phyloP scores from a whole-genome alignment of 35 echinoderm and acorn worm genomes.

The Stichopus chloronotus region DNA sequence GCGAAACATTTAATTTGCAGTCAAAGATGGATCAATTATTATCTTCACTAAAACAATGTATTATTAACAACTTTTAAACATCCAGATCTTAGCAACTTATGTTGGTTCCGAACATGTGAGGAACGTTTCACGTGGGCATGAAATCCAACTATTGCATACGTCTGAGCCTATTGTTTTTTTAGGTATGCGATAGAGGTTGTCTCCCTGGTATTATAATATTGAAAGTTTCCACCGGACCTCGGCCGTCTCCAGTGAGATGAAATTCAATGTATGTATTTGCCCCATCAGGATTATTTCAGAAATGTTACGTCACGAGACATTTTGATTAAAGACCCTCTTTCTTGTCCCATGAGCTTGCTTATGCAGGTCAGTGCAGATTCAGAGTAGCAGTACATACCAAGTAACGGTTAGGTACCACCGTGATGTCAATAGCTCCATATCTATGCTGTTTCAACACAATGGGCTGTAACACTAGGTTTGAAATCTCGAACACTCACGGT shows the following conservation, averaged over 20 bases:
- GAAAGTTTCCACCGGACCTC: no score
- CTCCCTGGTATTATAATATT: no score
- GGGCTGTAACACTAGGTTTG: not conserved
- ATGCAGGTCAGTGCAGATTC: not conserved
- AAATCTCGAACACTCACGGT: not conserved
- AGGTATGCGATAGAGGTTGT: no score
- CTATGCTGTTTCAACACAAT: not conserved
- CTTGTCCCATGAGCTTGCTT: not conserved
- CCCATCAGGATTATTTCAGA: not conserved
- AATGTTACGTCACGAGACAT: not conserved
- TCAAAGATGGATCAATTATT: no score
- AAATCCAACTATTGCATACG: no score
- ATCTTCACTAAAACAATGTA: no score
- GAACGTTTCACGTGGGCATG: no score
- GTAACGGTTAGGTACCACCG: not conserved
- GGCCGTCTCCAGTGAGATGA: not conserved
- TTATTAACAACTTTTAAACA: no score
- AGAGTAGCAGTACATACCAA: not conserved
- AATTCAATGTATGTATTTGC: not conserved
- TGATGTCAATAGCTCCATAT: not conserved
- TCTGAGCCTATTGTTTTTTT: no score
- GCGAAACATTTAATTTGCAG: no score
- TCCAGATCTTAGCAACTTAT: no score
- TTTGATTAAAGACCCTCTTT: not conserved
- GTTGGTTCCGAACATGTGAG: no score